Percentiles rank a stretch among this genome's conserved stretches.
Evolutionary conservation across 2,797 vertebrate species (phyloP).

Genomic region (Lateolabrax maculatus): DNA sequence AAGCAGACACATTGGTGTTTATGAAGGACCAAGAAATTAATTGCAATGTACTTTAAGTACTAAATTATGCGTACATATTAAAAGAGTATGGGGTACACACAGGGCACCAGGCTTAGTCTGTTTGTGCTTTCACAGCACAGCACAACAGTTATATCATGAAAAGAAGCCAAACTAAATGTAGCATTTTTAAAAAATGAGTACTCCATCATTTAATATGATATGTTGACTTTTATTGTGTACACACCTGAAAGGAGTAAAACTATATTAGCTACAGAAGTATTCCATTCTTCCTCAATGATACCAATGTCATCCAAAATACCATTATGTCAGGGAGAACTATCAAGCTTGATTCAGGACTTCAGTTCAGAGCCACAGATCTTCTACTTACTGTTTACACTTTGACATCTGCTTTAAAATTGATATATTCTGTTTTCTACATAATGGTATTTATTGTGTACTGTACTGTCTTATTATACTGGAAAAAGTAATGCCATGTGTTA

Average conservation of each 20-base stretch:
- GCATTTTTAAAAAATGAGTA: not conserved
- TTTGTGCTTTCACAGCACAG: not conserved
- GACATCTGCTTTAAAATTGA: not conserved
- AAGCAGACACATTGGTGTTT: not conserved
- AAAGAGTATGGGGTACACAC: not conserved
- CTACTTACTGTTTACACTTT: not conserved
- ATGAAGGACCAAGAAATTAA: not conserved
- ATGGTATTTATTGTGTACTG: too few relatives aligned
- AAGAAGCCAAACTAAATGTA: not conserved
- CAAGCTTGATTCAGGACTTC: not conserved
- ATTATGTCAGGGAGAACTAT: not conserved
- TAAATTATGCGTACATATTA: not conserved
- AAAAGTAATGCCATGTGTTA: not conserved
- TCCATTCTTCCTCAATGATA: not conserved
- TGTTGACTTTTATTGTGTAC: not conserved
- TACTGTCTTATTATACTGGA: not conserved
- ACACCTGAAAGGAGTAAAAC: not conserved
- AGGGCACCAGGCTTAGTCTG: not conserved
- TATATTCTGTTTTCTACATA: not conserved
- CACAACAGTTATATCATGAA: not conserved
- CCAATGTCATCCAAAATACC: not conserved
- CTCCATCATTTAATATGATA: not conserved
- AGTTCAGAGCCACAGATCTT: not conserved
- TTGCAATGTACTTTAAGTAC: not conserved
- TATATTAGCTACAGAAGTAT: not conserved